Percentiles rank a stretch among this genome's conserved stretches.
phyloP scores from a whole-genome alignment of 2,888 invertebrate genomes.

The Yponomeuta evonymella region DNA sequence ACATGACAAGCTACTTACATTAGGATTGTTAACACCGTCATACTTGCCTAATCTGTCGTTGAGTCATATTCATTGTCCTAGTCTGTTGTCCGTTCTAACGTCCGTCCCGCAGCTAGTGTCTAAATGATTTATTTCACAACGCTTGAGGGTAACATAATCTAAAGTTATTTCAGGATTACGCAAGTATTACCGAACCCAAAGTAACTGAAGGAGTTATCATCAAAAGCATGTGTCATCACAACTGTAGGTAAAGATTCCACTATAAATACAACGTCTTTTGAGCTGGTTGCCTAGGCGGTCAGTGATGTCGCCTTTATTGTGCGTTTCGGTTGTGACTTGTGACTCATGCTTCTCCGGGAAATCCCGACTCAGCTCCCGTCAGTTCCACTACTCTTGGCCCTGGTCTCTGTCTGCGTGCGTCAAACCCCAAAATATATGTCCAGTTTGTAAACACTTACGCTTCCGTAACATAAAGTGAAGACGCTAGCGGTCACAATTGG shows the following conservation, averaged over 20 bases:
- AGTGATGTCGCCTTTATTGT: neutral
- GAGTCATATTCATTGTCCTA: neutral
- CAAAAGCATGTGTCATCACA: neutral
- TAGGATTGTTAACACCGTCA: neutral
- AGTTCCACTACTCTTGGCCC: constrained; percentile 6
- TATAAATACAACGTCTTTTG: neutral
- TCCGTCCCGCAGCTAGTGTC: neutral
- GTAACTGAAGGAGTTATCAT: neutral
- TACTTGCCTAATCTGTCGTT: neutral
- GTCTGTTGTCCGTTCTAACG: neutral
- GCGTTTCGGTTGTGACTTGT: neutral
- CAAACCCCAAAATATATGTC: constrained; percentile 14
- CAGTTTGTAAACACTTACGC: constrained; percentile 6
- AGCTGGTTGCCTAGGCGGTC: neutral
- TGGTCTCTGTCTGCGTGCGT: constrained; percentile 10
- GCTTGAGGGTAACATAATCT: neutral
- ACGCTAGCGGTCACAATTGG: neutral
- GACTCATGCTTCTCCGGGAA: constrained; percentile 5
- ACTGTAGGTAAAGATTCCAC: neutral
- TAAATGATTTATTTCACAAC: neutral
- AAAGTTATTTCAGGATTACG: neutral
- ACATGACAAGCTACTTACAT: no score
- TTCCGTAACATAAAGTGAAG: constrained; percentile 3
- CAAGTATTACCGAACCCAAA: neutral
- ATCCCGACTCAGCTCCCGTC: constrained; percentile 3